Percentiles rank a stretch among this genome's conserved stretches.
These are phyloP conservation scores for Nomada ruficornis DNA, from an alignment of 2,888 invertebrate species.

Conservation along the genomic window DNA sequence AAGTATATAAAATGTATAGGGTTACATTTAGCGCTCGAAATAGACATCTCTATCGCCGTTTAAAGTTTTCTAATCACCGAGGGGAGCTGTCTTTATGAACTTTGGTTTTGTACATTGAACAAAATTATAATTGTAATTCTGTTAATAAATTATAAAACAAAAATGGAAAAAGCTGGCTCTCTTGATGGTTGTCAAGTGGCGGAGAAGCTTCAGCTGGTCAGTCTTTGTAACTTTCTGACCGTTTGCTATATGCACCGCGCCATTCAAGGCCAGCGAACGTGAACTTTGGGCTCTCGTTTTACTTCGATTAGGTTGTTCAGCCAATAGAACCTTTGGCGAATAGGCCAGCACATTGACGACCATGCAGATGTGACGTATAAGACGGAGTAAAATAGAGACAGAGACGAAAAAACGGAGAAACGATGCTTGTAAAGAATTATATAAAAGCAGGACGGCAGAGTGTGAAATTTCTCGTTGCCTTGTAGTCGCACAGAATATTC, in stretches of 20 bases:
- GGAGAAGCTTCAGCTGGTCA: slow-evolving; percentile 11
- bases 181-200: slow-evolving; percentile 20
- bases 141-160: not conserved
- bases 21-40: not conserved
- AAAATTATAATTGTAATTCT: slow-evolving; percentile 33
- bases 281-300: slow-evolving; percentile 21
- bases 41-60: not conserved
- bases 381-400: not conserved
- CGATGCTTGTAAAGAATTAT: not conserved
- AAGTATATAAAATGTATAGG: not conserved
- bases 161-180: not conserved
- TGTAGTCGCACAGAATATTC: slow-evolving; percentile 21
- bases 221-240: slow-evolving; percentile 22
- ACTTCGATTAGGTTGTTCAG: slow-evolving; percentile 10
- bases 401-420: not conserved
- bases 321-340: slow-evolving; percentile 6
- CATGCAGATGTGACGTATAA: slow-evolving; percentile 38
- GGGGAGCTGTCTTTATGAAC: slow-evolving; percentile 5
- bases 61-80: not conserved
- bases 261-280: not conserved
- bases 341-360: slow-evolving; percentile 4
- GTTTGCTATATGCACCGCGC: not conserved
- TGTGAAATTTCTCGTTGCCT: slow-evolving; percentile 30
- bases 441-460: not conserved
- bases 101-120: not conserved